Evolutionary conservation across 1,140 invertebrate species (phyloP).

Genomic region (Calycopis cecrops): DNA sequence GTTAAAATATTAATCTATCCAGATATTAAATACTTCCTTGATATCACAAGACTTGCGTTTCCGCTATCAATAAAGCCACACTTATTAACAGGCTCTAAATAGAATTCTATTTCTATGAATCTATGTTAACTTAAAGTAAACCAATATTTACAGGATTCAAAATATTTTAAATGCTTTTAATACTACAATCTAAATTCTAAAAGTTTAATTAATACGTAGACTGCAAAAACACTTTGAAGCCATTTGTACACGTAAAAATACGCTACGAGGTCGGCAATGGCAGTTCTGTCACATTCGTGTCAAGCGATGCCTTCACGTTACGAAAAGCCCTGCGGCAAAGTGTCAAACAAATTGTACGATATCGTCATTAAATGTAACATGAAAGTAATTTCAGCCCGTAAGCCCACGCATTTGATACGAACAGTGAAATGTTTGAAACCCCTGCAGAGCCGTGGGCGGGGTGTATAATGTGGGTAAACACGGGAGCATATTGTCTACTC

Average conservation of each 20-base stretch:
- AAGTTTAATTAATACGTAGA: too few species aligned
- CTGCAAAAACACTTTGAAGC: background rate
- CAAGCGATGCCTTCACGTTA: background rate
- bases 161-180: too few species aligned
- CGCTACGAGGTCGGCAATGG: background rate
- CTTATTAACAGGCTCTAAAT: slow-evolving; percentile 5
- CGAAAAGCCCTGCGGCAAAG: slow-evolving; percentile 3
- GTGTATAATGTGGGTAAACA: background rate
- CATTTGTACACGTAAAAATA: too few species aligned
- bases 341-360: slow-evolving; percentile 9
- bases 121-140: too few species aligned
- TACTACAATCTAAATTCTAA: too few species aligned
- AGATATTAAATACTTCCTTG: too few species aligned
- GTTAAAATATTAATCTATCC: too few species aligned
- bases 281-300: slow-evolving; percentile 1
- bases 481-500: background rate
- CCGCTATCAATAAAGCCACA: slow-evolving; percentile 8
- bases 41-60: too few species aligned
- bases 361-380: slow-evolving; percentile 7
- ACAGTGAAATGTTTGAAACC: background rate
- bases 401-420: slow-evolving; percentile 5
- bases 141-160: too few species aligned
- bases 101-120: slow-evolving; percentile 9
- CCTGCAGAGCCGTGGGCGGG: slow-evolving; percentile 1
- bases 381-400: slow-evolving; percentile 3